Base-by-base conservation (phyloP, 2,797 vertebrate genomes). In the Chaenodraco wilsoni region DNA sequence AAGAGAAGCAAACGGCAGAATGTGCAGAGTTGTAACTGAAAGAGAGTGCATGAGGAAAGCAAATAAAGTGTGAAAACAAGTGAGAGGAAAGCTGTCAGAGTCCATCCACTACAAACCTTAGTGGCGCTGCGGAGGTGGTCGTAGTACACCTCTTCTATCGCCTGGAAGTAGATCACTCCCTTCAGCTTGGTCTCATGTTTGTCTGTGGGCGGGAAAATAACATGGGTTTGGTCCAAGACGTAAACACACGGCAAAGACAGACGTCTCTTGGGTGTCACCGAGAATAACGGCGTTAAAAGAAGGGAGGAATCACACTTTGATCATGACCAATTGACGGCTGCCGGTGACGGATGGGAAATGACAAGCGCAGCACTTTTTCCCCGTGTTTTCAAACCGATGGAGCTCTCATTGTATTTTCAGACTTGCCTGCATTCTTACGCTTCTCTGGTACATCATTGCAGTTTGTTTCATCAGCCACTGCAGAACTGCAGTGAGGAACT, bases 81-180 rank as follows among this genome's bases (percentile, higher is more conserved):
- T 8, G 54, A 54, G 40, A 60, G 49, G 4, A 27, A 57, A 48
- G 1, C 31, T 48, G 41, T 37, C 10, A 11, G 16, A 15, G 15
- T 19, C 2, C 10, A 5, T 8, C 69, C 5, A 9, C 19, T 9
- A 15, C 87, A 54, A 93, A 99, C 98, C 97, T 99, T 99, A 2
- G 97, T 96, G 5, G 98, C 98, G 0, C 96, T 98, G 86, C 97
- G 96, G 59, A 99, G 95, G 87, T 99, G 98, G 81, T 99, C 97
- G 0, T 99, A 99, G 70, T 99, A 99, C 14, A 99, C 97, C 72
- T 99, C 98, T 66, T 99, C 96, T 0, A 99, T 99, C 10, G 97
- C 98, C 93, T 99, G 97, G 92, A 99, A 98, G 88, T 99, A 98
- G 92, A 99, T 97, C 76, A 99, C 96, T 0, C 98, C 98, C 89